Base-by-base conservation (phyloP, 2,113 vertebrate species). In the Budorcas taxicolor region DNA sequence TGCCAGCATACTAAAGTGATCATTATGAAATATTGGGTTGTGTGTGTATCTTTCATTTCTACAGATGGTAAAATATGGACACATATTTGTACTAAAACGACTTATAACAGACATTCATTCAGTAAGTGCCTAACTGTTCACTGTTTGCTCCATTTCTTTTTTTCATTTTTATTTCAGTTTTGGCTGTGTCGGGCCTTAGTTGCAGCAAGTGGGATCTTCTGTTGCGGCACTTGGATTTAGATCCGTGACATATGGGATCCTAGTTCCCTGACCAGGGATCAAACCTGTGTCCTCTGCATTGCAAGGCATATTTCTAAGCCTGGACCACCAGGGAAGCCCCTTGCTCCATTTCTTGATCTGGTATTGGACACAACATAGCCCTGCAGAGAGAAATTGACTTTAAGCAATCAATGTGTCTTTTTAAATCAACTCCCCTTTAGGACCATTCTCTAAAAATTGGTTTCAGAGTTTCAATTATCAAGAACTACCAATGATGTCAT, bases 41-140 rank as follows among this genome's bases (percentile, higher is more conserved):
- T 95, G 93, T 93, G 96, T 93, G 67, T 15, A 50, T 81, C 67
- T 93, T 93, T 91, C 58, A 29, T 92, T 64, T 92, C 93, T 82
- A 57, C 97, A 98, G 97, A 98, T 97, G 98, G 97, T 82, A 94
- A 98, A 97, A 95, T 62, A 90, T 21, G 93, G 94, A 93, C 90
- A 97, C 95, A 93, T 47, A 92, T 96, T 95, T 97, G 95, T 92
- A 55, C 57, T 90, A 71, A 91, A 95, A 94, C n/a, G 78, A 90
- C 55, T 94, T 80, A 76, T 25, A 71, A 93, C 1, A 94, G 96
- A 84, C 52, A 76, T 40, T 90, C 52, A 76, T n/a, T 88, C 45
- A 53, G 10, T 78, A 85, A 92, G 43, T 47, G 47, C 47, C 87
- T 92, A 45, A 91, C 88, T 85, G 25, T 84, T 88, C 57, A 57